These are phyloP conservation scores for Halcyon senegalensis DNA, from an alignment of 2,113 vertebrate genomes.

Conservation along the genomic window DNA sequence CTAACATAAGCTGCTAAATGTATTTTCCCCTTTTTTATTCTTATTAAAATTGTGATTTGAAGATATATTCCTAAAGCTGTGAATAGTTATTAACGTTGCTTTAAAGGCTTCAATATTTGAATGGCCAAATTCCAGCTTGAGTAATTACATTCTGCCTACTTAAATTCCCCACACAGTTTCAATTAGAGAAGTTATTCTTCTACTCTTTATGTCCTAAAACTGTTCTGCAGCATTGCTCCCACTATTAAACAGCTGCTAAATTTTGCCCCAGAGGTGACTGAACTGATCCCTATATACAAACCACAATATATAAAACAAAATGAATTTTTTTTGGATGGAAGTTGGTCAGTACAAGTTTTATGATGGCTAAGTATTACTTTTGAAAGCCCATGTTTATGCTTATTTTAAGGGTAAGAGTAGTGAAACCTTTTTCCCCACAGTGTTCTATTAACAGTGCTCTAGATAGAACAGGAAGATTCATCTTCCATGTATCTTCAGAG, in stretches of 20 bases:
- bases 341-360: not conserved
- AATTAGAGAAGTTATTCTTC: slow-evolving; percentile 63
- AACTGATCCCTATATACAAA: slow-evolving; percentile 6
- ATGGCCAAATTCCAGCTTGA: slow-evolving; percentile 61
- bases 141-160: slow-evolving; percentile 68
- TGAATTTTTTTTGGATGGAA: not conserved
- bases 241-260: slow-evolving; percentile 55
- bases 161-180: slow-evolving; percentile 61
- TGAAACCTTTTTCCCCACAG: not conserved
- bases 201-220: slow-evolving; percentile 44
- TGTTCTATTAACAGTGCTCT: not conserved
- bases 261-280: slow-evolving; percentile 46
- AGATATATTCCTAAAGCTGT: slow-evolving; percentile 57
- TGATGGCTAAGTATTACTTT: not conserved
- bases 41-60: slow-evolving; percentile 60
- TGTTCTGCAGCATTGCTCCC: slow-evolving; percentile 34
- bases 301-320: not conserved
- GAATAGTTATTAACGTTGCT: slow-evolving; percentile 65
- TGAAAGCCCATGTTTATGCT: not conserved
- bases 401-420: not conserved
- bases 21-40: slow-evolving; percentile 44
- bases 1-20: slow-evolving; percentile 2
- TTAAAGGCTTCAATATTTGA: slow-evolving; percentile 61
- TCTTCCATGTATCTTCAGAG: not conserved
- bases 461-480: not conserved